phyloP scores from a whole-genome alignment of 2,113 vertebrate genomes.

The Oncorhynchus nerka region DNA sequence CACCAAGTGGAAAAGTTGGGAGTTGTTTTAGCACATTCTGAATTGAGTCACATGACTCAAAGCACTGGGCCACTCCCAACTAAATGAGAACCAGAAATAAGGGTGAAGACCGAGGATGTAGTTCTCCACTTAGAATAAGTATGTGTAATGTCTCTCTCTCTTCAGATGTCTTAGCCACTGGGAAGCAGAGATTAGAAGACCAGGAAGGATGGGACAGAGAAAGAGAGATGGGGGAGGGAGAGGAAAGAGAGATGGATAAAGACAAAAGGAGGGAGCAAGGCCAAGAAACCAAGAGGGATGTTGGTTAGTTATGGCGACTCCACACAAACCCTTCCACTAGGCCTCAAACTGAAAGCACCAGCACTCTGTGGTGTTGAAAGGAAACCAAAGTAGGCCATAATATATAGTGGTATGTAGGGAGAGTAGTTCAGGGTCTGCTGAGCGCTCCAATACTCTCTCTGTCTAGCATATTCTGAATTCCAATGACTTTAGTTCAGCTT shows the following conservation, averaged over 20 bases:
- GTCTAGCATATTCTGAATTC: neutral
- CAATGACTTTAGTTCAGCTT: neutral
- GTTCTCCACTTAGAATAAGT: neutral
- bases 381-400: neutral
- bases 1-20: neutral
- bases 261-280: neutral
- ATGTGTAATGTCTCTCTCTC: neutral
- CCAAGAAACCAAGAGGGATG: neutral
- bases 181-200: neutral
- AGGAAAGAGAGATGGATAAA: neutral
- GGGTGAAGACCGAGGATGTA: neutral
- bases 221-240: neutral
- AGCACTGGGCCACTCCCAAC: conserved; percentile 19
- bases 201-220: neutral
- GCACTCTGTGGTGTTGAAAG: neutral
- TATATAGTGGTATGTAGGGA: neutral
- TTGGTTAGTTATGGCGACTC: neutral
- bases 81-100: conserved; percentile 37
- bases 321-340: neutral
- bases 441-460: neutral
- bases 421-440: neutral
- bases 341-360: neutral
- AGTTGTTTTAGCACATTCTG: conserved; percentile 4
- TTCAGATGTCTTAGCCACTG: neutral
- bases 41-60: neutral